Percentiles rank a stretch among this genome's conserved stretches.
These are phyloP conservation scores for Acromyrmex echinatior DNA, from an alignment of 1,140 invertebrate species.

Conservation along the genomic window DNA sequence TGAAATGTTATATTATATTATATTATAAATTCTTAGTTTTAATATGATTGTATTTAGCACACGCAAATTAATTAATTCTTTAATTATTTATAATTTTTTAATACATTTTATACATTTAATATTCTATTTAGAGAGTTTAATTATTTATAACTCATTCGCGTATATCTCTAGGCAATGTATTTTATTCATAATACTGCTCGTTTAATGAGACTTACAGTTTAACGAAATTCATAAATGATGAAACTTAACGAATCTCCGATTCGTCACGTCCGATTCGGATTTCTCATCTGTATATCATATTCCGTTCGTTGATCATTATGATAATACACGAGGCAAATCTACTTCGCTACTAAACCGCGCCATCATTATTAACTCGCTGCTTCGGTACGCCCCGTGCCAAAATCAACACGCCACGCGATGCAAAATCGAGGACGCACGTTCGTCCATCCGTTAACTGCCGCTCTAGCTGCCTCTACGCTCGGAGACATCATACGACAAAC, in stretches of 20 bases:
- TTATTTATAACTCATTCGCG: neutral
- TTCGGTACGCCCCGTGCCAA: slow-evolving; percentile 43
- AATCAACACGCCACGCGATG: slow-evolving; percentile 48
- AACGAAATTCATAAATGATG: neutral
- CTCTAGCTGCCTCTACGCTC: slow-evolving; percentile 15
- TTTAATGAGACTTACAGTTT: neutral
- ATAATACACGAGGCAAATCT: slow-evolving; percentile 40
- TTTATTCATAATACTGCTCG: neutral
- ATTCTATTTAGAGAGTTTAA: neutral
- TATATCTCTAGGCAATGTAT: neutral
- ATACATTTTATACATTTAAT: neutral
- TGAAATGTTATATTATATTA: slow-evolving; percentile 11
- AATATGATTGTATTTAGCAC: neutral
- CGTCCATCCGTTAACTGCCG: slow-evolving; percentile 37
- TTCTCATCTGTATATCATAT: slow-evolving; percentile 28
- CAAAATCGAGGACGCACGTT: slow-evolving; percentile 43
- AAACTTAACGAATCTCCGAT: neutral
- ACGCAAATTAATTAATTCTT: neutral
- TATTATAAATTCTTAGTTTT: neutral
- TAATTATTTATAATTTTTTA: slow-evolving; percentile 25
- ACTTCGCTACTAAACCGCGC: slow-evolving; percentile 43
- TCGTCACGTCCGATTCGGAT: slow-evolving; percentile 19
- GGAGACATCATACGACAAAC: slow-evolving; percentile 66
- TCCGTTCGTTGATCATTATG: slow-evolving; percentile 43
- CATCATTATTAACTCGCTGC: slow-evolving; percentile 48